Conservation (phyloP, 2,113 vertebrate genomes). For the Mesembrinibis cayennensis region DNA sequence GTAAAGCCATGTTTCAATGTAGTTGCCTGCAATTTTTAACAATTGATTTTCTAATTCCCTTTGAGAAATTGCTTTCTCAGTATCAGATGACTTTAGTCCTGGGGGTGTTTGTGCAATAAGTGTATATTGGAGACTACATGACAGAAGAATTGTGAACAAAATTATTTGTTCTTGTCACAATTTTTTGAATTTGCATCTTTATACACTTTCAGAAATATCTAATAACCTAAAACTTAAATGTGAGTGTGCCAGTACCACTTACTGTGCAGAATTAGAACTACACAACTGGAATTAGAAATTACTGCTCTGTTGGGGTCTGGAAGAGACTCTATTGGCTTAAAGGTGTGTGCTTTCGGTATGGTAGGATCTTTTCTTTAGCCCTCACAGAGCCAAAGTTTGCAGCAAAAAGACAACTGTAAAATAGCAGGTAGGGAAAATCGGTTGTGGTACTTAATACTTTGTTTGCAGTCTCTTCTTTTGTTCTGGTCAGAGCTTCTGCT, state of each 20-base stretch:
- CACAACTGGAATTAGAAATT: background rate
- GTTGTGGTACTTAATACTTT: background rate
- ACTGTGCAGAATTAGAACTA: background rate
- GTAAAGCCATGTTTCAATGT: background rate
- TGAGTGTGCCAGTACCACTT: background rate
- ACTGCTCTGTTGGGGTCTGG: background rate
- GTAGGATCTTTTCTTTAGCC: background rate
- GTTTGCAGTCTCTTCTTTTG: background rate
- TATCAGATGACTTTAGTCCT: background rate
- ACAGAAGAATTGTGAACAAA: background rate
- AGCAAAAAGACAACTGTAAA: background rate
- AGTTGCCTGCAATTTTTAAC: background rate
- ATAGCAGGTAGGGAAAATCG: background rate
- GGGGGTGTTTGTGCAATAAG: background rate
- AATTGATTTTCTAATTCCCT: background rate
- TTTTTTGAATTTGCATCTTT: background rate
- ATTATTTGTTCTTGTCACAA: background rate
- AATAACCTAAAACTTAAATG: background rate
- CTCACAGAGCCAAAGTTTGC: background rate
- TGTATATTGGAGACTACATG: background rate
- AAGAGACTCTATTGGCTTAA: background rate
- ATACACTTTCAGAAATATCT: background rate
- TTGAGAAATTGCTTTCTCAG: background rate
- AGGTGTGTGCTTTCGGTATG: background rate
- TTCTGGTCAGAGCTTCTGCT: background rate